Percentiles rank a stretch among this genome's conserved stretches.
phyloP scores from a whole-genome alignment of 2,113 vertebrate species.

The Elanus axillaris region DNA sequence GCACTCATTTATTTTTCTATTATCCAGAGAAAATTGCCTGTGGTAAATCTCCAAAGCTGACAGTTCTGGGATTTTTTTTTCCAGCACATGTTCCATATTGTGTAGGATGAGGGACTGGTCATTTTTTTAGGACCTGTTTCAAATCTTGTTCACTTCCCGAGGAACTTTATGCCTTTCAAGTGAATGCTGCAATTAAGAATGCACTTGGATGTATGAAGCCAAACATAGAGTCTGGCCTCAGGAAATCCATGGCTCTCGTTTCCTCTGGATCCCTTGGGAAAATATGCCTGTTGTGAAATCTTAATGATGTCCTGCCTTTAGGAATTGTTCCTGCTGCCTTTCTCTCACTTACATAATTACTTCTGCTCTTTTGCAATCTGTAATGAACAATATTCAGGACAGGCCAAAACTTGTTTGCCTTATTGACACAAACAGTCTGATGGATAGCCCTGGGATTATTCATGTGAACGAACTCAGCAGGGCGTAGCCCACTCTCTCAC shows the following conservation, averaged over 20 bases:
- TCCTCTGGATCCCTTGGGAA: conserved; percentile 48
- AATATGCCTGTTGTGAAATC: conserved; percentile 47
- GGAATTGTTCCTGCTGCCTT: conserved; percentile 20
- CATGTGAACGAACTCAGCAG: neutral
- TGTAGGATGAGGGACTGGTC: neutral
- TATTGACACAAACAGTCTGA: conserved; percentile 45
- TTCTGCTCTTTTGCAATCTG: conserved; percentile 14
- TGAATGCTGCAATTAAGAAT: conserved; percentile 8
- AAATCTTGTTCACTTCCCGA: neutral
- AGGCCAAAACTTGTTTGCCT: conserved; percentile 35
- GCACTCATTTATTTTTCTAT: neutral
- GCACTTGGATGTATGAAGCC: conserved; percentile 25
- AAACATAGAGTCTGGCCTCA: conserved; percentile 3
- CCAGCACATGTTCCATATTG: neutral
- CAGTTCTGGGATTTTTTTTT: neutral
- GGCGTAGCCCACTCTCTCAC: neutral
- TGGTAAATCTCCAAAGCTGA: neutral
- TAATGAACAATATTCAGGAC: conserved; percentile 1
- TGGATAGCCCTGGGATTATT: neutral
- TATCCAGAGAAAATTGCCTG: neutral
- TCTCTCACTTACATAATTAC: conserved; percentile 36
- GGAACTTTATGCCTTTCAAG: conserved; percentile 7
- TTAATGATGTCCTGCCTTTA: conserved; percentile 54
- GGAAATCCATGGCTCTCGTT: conserved; percentile 24
- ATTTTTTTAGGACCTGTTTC: neutral